These are phyloP conservation scores for Plusia festucae DNA, from an alignment of 2,888 invertebrate genomes.

Conservation along the genomic window DNA sequence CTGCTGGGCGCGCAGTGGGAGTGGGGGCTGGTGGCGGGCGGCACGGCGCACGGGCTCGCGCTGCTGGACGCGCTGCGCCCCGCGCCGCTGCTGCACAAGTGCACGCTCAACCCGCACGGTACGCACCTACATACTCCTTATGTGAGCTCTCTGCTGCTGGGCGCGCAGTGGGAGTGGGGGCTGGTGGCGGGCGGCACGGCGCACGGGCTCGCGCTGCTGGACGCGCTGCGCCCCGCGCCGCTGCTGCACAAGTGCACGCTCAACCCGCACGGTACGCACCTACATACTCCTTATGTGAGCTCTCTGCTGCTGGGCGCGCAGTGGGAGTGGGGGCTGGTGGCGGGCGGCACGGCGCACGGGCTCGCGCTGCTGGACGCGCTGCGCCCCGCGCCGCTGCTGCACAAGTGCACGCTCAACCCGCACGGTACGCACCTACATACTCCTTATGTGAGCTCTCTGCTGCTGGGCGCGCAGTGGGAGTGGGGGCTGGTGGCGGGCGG, in stretches of 20 bases:
- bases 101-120: slow-evolving; percentile 98
- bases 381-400: slow-evolving; percentile 93
- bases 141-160: too few species aligned
- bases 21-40: slow-evolving; percentile 97
- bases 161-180: slow-evolving; percentile 97
- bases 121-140: too few species aligned
- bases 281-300: too few species aligned
- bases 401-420: slow-evolving; percentile 98
- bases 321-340: slow-evolving; percentile 97
- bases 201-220: slow-evolving; percentile 97
- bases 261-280: slow-evolving; percentile 94
- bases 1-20: slow-evolving; percentile 95
- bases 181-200: slow-evolving; percentile 97
- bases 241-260: slow-evolving; percentile 97
- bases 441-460: too few species aligned
- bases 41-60: slow-evolving; percentile 98
- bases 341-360: slow-evolving; percentile 98
- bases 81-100: slow-evolving; percentile 95
- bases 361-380: slow-evolving; percentile 96
- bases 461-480: slow-evolving; percentile 95
- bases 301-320: slow-evolving; percentile 95
- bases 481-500: slow-evolving; percentile 98
- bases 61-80: slow-evolving; percentile 95
- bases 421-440: slow-evolving; percentile 92
- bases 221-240: slow-evolving; percentile 93